Conservation (phyloP, 2,888 invertebrate species). For the Cerceris rybyensis region DNA sequence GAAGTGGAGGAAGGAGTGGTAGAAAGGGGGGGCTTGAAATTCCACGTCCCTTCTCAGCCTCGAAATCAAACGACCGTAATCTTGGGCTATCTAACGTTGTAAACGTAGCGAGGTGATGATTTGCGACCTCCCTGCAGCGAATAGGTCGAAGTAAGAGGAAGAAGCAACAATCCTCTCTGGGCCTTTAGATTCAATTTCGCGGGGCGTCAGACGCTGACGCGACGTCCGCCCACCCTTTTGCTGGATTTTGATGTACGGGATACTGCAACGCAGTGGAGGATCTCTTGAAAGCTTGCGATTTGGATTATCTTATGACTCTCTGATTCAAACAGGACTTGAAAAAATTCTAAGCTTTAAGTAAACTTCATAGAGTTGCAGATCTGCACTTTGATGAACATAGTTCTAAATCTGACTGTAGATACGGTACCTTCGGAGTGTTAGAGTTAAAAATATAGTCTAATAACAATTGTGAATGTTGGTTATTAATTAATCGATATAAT, state of each 20-base stretch:
- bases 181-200: conserved; percentile 81
- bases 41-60: conserved; percentile 46
- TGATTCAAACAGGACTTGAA: too few species aligned
- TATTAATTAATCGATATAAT: too few species aligned
- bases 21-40: conserved; percentile 24
- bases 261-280: conserved; percentile 52
- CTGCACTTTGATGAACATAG: too few species aligned
- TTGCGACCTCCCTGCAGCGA: conserved; percentile 78
- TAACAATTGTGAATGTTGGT: too few species aligned
- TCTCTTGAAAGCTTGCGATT: conserved; percentile 30
- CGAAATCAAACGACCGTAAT: conserved; percentile 73
- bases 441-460: too few species aligned
- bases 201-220: conserved; percentile 80
- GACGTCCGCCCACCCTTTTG: conserved; percentile 79
- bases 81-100: conserved; percentile 80
- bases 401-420: too few species aligned
- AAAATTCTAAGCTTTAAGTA: too few species aligned
- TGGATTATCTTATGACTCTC: not conserved
- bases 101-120: conserved; percentile 80
- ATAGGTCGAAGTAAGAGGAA: conserved; percentile 42
- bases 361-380: too few species aligned
- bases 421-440: too few species aligned
- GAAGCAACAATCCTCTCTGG: conserved; percentile 54
- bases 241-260: conserved; percentile 75
- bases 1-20: not conserved